Evolutionary conservation across 1,140 invertebrate genomes (phyloP), one percentile per base, ranked within the genome.

Genomic region (Globodera rostochiensis): DNA sequence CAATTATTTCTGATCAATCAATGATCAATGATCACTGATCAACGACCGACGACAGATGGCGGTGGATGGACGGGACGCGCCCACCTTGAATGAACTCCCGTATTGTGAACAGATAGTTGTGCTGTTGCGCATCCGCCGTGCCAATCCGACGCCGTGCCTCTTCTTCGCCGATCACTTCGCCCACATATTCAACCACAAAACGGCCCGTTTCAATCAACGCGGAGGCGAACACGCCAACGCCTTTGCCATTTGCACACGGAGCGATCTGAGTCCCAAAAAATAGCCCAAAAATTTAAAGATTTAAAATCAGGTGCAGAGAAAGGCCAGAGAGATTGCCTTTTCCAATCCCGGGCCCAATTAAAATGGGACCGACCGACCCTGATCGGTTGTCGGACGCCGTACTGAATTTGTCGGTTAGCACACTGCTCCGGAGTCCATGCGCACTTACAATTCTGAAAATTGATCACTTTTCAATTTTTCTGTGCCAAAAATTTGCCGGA

Each of bases 141-240:
- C 11, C 11, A 74, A 73, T 57, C n/a, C 82, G 49, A 49, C 36
- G 49, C 64, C 49, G 45, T 36, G 82, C 84, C 49, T 82, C 80
- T 6, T 86, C 79, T 25, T 46, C 64, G 13, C 70, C 74, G 45
- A 84, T 15, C n/a, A 84, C 64, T 75, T 84, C 85, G 15, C 84
- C 84, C 3, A 82, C 73, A 73, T 84, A 84, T 84, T 84, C 84
- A 36, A 86, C 69, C 11, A 84, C 57, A 86, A 84, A 84, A 13
- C 74, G 70, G 3, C 80, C 80, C 13, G 13, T 7, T 47, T 50
- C 47, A 13, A 84, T 84, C 13, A 36, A 13, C 53, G 79, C 66
- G 67, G 76, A 36, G 9, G 83, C 79, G 25, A 53, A 47, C 19
- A 84, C 53, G n/a, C 83, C 83, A 60, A 80, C 77, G 9, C 83